A percentile compares a stretch with the other conserved stretches of the same genome.
Evolutionary conservation across 2,888 invertebrate species (phyloP).

Genomic region (Amphipyra berbera): DNA sequence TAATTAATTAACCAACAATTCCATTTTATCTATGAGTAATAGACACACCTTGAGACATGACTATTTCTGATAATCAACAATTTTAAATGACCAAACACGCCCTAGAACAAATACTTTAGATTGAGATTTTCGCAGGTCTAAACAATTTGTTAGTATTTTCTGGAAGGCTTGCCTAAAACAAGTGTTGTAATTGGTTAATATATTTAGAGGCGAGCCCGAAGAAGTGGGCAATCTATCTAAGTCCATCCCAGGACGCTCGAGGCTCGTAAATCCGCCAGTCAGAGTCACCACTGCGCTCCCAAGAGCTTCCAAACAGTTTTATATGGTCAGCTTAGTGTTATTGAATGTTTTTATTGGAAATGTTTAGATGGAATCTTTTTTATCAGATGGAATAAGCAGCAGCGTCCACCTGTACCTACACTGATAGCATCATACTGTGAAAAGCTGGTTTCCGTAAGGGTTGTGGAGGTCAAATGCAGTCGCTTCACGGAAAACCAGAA

Average conservation of each 20-base stretch:
- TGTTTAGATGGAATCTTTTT: slow-evolving; percentile 45
- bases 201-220: slow-evolving; percentile 67
- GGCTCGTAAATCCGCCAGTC: slow-evolving; percentile 73
- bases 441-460: slow-evolving; percentile 42
- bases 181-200: slow-evolving; percentile 67
- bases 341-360: slow-evolving; percentile 56
- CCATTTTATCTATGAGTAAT: slow-evolving; percentile 51
- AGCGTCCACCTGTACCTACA: slow-evolving; percentile 16
- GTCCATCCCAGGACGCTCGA: slow-evolving; percentile 69
- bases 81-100: slow-evolving; percentile 30
- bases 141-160: slow-evolving; percentile 13
- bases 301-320: slow-evolving; percentile 59
- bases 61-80: slow-evolving; percentile 25
- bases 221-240: slow-evolving; percentile 73
- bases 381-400: slow-evolving; percentile 38
- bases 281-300: slow-evolving; percentile 67
- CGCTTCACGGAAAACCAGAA: slow-evolving; percentile 42
- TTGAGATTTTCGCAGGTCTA: slow-evolving; percentile 19
- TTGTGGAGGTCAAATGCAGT: slow-evolving; percentile 47
- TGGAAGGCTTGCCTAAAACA: slow-evolving; percentile 37
- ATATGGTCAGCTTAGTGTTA: slow-evolving; percentile 59
- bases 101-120: slow-evolving; percentile 13
- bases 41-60: slow-evolving; percentile 29
- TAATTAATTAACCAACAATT: slow-evolving; percentile 45
- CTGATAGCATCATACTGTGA: slow-evolving; percentile 42